phyloP scores from a whole-genome alignment of 2,888 invertebrate species.

The Timandra comae region DNA sequence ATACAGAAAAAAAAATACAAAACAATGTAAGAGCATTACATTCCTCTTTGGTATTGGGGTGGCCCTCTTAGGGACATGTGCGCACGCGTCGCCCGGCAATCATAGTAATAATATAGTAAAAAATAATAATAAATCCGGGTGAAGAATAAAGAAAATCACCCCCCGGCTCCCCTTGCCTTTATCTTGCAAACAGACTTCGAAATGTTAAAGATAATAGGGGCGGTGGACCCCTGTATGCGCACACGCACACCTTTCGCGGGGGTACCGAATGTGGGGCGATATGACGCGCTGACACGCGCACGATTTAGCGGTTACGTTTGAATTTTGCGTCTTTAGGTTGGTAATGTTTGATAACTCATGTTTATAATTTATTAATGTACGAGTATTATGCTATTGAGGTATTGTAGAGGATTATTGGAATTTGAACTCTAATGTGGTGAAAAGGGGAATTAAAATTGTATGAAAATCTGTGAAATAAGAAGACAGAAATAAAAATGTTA shows the following conservation, averaged over 20 bases:
- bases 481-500: too few relatives aligned
- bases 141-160: constrained; percentile 77
- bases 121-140: constrained; percentile 77
- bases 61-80: constrained; percentile 64
- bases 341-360: too few relatives aligned
- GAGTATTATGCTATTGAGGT: too few relatives aligned
- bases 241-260: constrained; percentile 69
- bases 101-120: constrained; percentile 76
- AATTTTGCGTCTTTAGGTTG: constrained; percentile 41
- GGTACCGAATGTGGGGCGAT: constrained; percentile 43
- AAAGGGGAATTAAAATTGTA: too few relatives aligned
- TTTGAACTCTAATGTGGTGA: too few relatives aligned
- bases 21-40: constrained; percentile 66
- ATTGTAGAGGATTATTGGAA: too few relatives aligned
- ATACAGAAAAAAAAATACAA: constrained; percentile 45
- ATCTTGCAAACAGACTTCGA: constrained; percentile 75
- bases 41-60: constrained; percentile 47
- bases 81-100: constrained; percentile 71
- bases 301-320: constrained; percentile 63
- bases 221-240: constrained; percentile 50
- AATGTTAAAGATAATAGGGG: constrained; percentile 76
- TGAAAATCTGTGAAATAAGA: too few relatives aligned
- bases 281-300: constrained; percentile 40
- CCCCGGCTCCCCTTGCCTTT: constrained; percentile 71
- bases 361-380: too few relatives aligned